Conservation (phyloP, 1,140 invertebrate genomes). For the Cydia strobilella region DNA sequence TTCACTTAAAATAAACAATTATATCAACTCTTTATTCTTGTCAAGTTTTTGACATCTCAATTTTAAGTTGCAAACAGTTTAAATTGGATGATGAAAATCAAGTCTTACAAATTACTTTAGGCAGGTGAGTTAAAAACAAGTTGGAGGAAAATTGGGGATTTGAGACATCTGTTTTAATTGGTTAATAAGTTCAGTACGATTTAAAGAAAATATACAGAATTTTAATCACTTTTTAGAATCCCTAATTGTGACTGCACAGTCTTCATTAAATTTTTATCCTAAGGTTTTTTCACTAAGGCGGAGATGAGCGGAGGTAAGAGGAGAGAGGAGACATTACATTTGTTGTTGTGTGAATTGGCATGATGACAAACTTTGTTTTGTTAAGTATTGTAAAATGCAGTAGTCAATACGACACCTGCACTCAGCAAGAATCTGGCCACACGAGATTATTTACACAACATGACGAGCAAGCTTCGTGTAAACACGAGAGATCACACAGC, state of each 20-base stretch:
- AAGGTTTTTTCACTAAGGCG: no score
- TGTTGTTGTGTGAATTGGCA: no score
- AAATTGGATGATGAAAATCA: not conserved
- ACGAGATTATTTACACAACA: conserved; percentile 16
- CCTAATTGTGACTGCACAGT: no score
- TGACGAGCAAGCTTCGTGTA: not conserved
- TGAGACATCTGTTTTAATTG: not conserved
- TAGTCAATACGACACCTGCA: not conserved
- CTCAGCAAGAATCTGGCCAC: not conserved
- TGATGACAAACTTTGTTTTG: no score
- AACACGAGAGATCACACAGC: not conserved
- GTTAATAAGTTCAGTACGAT: not conserved
- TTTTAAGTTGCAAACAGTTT: not conserved
- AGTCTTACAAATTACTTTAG: not conserved
- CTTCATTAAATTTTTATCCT: no score
- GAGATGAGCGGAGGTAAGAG: no score
- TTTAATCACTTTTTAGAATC: no score
- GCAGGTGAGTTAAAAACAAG: not conserved
- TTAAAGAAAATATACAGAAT: not conserved
- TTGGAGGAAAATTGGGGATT: not conserved
- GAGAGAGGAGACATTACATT: no score
- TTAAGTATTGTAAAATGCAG: not conserved
- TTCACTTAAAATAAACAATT: no score
- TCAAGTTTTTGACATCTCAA: not conserved
- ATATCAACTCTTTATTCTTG: not conserved